These are phyloP conservation scores for Erethizon dorsatum DNA, from an alignment of 2,797 vertebrate genomes.

Conservation along the genomic window DNA sequence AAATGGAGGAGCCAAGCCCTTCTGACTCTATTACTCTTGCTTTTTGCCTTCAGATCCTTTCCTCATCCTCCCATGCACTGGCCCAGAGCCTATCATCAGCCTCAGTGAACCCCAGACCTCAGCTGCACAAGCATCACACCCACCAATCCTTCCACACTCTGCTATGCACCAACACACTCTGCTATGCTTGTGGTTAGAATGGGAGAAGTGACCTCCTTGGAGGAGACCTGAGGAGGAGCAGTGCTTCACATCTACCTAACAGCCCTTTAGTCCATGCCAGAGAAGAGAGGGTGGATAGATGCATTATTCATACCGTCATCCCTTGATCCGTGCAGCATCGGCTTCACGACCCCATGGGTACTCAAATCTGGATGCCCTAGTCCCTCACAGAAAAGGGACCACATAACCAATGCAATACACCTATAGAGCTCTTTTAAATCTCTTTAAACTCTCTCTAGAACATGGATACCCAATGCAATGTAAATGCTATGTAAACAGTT, in stretches of 20 bases:
- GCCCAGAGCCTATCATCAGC: background rate
- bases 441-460: background rate
- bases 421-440: background rate
- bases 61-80: background rate
- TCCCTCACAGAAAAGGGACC: background rate
- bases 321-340: background rate
- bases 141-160: background rate
- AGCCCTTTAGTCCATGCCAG: background rate
- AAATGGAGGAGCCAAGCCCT: background rate
- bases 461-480: no score
- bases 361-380: background rate
- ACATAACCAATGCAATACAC: background rate
- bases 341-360: background rate
- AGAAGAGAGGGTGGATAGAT: background rate
- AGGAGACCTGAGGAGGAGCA: background rate
- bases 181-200: background rate
- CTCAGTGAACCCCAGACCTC: background rate
- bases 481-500: background rate
- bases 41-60: background rate
- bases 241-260: background rate
- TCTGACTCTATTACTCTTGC: background rate
- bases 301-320: background rate
- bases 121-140: background rate
- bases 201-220: background rate
- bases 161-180: no score